These are phyloP conservation scores for Pogonophryne albipinna DNA, from an alignment of 2,797 vertebrate species.

Conservation along the genomic window DNA sequence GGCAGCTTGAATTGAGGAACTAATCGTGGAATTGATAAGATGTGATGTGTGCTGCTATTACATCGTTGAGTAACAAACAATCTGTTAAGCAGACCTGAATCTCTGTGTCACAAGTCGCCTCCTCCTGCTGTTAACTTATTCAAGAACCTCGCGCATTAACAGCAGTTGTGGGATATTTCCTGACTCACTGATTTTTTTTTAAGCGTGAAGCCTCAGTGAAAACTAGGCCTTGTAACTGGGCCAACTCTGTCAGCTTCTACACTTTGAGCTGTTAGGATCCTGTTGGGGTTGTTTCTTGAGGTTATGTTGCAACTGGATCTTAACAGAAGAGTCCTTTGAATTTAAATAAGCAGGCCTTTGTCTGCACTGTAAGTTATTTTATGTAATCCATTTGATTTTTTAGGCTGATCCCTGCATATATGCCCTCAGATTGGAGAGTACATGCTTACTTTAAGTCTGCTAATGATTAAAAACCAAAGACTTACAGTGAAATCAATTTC, in stretches of 20 bases:
- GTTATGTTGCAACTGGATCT: slow-evolving; percentile 26
- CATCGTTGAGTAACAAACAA: slow-evolving; percentile 46
- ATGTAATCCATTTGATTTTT: background rate
- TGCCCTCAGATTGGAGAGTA: background rate
- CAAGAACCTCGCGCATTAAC: slow-evolving; percentile 44
- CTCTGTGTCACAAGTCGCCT: slow-evolving; percentile 31
- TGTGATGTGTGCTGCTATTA: slow-evolving; percentile 53
- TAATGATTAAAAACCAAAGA: too few species aligned
- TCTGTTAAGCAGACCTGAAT: slow-evolving; percentile 58
- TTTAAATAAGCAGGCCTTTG: slow-evolving; percentile 16
- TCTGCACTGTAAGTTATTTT: slow-evolving; percentile 1
- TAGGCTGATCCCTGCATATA: background rate
- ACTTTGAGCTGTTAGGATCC: slow-evolving; percentile 25
- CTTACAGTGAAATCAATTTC: too few species aligned
- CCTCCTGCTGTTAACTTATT: slow-evolving; percentile 60
- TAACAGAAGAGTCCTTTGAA: slow-evolving; percentile 13
- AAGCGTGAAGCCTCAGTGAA: slow-evolving; percentile 36
- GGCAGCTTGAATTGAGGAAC: slow-evolving; percentile 54
- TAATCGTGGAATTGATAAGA: slow-evolving; percentile 70
- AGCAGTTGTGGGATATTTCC: slow-evolving; percentile 48
- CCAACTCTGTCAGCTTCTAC: slow-evolving; percentile 36
- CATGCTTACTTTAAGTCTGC: too few species aligned
- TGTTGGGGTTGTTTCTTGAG: slow-evolving; percentile 30
- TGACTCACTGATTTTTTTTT: slow-evolving; percentile 58
- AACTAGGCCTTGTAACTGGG: slow-evolving; percentile 60